phyloP scores from a whole-genome alignment of 2,888 invertebrate species.

The Ophion obscuratus region DNA sequence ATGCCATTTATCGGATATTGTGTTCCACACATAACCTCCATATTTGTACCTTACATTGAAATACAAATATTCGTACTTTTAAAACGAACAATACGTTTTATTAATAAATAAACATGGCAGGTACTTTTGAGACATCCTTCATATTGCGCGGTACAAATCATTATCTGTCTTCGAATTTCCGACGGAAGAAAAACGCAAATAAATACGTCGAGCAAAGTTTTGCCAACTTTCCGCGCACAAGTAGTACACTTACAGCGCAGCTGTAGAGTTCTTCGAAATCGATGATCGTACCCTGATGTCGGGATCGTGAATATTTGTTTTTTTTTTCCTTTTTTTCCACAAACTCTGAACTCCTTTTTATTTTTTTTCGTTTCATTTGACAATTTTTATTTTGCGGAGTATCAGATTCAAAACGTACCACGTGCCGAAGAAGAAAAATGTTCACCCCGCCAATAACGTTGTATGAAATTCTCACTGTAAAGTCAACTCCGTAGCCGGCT shows the following conservation, averaged over 20 bases:
- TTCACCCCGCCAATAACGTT: neutral
- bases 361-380: neutral
- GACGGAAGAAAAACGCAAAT: neutral
- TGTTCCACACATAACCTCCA: too few relatives aligned
- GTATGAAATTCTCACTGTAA: slow-evolving; percentile 50
- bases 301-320: neutral
- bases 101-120: too few relatives aligned
- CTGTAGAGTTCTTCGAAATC: slow-evolving; percentile 31
- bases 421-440: slow-evolving; percentile 1
- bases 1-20: too few relatives aligned
- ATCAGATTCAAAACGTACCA: neutral
- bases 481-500: slow-evolving; percentile 37
- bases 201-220: slow-evolving; percentile 14
- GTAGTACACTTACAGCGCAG: slow-evolving; percentile 53
- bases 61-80: too few relatives aligned
- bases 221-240: slow-evolving; percentile 15
- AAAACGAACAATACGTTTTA: too few relatives aligned
- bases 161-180: slow-evolving; percentile 13
- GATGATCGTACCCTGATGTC: neutral
- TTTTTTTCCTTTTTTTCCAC: neutral
- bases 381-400: neutral
- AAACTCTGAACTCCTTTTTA: neutral
- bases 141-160: slow-evolving; percentile 54
- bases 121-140: too few relatives aligned
- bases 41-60: too few relatives aligned